Evolutionary conservation across 2,113 vertebrate species (phyloP).

Genomic region (Mobula birostris): DNA sequence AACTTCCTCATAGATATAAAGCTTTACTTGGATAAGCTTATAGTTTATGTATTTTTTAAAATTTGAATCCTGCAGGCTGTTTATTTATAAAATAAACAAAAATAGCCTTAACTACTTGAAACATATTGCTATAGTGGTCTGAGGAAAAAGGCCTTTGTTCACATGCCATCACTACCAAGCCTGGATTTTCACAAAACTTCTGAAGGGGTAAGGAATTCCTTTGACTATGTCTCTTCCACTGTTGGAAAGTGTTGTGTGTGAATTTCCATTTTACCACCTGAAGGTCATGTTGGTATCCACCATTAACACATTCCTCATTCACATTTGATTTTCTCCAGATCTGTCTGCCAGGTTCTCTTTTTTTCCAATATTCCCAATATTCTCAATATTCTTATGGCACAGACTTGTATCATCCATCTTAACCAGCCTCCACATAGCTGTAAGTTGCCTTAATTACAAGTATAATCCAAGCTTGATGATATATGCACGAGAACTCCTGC

Average conservation of each 20-base stretch:
- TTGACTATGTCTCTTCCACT: not conserved
- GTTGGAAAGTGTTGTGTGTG: not conserved
- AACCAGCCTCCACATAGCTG: not conserved
- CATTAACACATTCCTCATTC: not conserved
- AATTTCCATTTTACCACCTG: not conserved
- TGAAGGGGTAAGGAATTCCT: slow-evolving; percentile 71
- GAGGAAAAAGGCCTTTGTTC: slow-evolving; percentile 91
- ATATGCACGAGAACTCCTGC: not conserved
- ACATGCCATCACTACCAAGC: slow-evolving; percentile 89
- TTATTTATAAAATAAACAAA: too few species aligned
- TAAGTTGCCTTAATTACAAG: not conserved
- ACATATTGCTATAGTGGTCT: slow-evolving; percentile 98
- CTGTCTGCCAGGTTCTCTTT: not conserved
- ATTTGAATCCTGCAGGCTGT: too few species aligned
- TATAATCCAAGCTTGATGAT: not conserved
- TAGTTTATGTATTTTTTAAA: too few species aligned
- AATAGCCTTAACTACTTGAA: slow-evolving; percentile 67
- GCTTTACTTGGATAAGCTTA: too few species aligned
- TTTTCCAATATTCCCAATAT: too few species aligned
- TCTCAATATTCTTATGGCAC: too few species aligned
- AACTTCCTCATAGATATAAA: too few species aligned
- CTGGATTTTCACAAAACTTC: slow-evolving; percentile 86
- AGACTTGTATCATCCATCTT: not conserved
- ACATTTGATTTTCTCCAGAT: not conserved
- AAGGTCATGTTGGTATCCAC: too few species aligned